phyloP scores from a whole-genome alignment of 2,888 invertebrate genomes.

The Notocelia uddmanniana region DNA sequence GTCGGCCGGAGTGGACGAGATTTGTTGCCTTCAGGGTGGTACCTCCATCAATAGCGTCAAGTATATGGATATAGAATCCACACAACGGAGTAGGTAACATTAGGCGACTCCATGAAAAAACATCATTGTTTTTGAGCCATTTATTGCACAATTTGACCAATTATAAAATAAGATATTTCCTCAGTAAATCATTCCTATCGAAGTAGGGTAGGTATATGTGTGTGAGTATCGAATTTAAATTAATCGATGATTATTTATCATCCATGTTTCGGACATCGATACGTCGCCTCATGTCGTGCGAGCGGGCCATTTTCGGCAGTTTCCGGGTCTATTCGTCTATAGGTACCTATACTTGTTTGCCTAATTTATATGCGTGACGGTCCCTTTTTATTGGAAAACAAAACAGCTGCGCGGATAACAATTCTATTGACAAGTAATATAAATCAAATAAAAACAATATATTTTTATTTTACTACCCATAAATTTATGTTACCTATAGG shows the following conservation, averaged over 20 bases:
- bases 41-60: constrained; percentile 71
- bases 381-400: constrained; percentile 61
- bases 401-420: constrained; percentile 57
- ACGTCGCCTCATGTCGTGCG: constrained; percentile 62
- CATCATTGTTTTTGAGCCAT: constrained; percentile 36
- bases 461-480: not conserved
- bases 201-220: constrained; percentile 58
- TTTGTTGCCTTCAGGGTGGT: constrained; percentile 83
- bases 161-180: constrained; percentile 34
- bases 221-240: constrained; percentile 78
- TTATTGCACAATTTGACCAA: constrained; percentile 51
- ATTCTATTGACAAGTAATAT: constrained; percentile 46
- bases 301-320: constrained; percentile 70
- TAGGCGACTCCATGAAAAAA: constrained; percentile 58
- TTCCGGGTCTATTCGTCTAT: constrained; percentile 65
- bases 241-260: constrained; percentile 72
- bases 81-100: constrained; percentile 51
- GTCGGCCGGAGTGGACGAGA: constrained; percentile 73
- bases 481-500: not conserved
- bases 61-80: constrained; percentile 56
- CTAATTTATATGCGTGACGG: constrained; percentile 68
- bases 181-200: constrained; percentile 68
- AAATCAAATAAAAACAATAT: constrained; percentile 45
- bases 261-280: constrained; percentile 68
- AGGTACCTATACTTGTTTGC: constrained; percentile 51